Evolutionary conservation across 2,113 vertebrate genomes (phyloP), one percentile per base, ranked within the genome.

Genomic region (Amazona vittata): DNA sequence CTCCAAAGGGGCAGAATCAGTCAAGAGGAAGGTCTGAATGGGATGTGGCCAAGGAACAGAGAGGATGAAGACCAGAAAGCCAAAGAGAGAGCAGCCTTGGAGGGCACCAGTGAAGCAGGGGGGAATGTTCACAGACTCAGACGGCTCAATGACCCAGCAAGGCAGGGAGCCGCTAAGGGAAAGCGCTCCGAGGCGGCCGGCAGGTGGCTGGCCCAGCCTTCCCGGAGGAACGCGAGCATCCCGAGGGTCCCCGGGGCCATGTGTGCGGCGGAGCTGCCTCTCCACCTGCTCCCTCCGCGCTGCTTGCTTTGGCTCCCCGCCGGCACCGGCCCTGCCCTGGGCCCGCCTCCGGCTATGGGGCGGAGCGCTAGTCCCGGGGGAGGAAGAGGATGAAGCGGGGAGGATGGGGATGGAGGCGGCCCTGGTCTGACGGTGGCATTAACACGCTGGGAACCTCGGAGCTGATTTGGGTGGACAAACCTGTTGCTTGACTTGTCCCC

Each of bases 341-440:
- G 22, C 64, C 95, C 93, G 86, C 95, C 95, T 84, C 96, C 87
- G 75, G 91, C 67, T 35, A 33, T 13, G 77, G 96, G 96, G 97
- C 96, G 97, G 97, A 43, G 96, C 94, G 9, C 46, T 52, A 22
- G 82, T 86, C 96, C 76, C 47, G 1, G 41, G 89, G 94, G 50
- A 94, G 92, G 90, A 91, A 81, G 83, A 59, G 53, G 88, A n/a
- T 77, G 65, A 31, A 60, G 79, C 8, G 17, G 5, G 53, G 49
- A 67, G 62, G 21, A 17, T 26, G 75, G 49, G 2, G 47, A 2
- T 1, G 3, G 59, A 63, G 20, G 3, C 28, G 44, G 3, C 1
- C 2, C 0, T 11, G 7, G 6, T 9, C 12, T 44, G 35, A 2
- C 12, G 0, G 13, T 0, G 63, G 26, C 9, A 28, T 21, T 12